phyloP scores from a whole-genome alignment of 2,888 invertebrate species.

The Tetragonisca angustula region DNA sequence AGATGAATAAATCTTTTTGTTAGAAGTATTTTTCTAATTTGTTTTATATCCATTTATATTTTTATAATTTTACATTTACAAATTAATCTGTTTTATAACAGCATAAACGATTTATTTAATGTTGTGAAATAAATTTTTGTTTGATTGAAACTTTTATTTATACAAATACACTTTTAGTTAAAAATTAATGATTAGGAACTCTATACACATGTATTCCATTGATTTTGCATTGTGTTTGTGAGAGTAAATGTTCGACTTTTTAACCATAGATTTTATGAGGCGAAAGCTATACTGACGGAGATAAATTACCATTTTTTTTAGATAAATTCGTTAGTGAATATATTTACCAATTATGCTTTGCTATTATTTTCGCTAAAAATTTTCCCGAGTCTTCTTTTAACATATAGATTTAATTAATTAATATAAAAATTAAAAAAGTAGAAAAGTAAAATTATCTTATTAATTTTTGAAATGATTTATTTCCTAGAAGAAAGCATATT shows the following conservation, averaged over 20 bases:
- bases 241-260: slow-evolving; percentile 46
- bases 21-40: background rate
- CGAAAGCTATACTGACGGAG: slow-evolving; percentile 35
- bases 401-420: background rate
- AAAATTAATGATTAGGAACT: slow-evolving; percentile 1
- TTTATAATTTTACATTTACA: background rate
- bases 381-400: background rate
- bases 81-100: background rate
- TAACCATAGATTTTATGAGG: slow-evolving; percentile 28
- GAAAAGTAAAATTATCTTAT: background rate
- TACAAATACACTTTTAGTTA: background rate
- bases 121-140: background rate
- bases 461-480: background rate
- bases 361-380: background rate
- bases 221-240: slow-evolving; percentile 15
- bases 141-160: background rate
- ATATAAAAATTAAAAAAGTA: background rate
- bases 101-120: background rate
- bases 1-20: background rate
- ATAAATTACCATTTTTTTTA: slow-evolving; percentile 16
- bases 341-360: background rate
- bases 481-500: background rate
- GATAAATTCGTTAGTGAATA: background rate
- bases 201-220: slow-evolving; percentile 17
- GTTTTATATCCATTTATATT: background rate